Base-by-base conservation (phyloP, 2,113 vertebrate species). In the Xiphophorus couchianus region DNA sequence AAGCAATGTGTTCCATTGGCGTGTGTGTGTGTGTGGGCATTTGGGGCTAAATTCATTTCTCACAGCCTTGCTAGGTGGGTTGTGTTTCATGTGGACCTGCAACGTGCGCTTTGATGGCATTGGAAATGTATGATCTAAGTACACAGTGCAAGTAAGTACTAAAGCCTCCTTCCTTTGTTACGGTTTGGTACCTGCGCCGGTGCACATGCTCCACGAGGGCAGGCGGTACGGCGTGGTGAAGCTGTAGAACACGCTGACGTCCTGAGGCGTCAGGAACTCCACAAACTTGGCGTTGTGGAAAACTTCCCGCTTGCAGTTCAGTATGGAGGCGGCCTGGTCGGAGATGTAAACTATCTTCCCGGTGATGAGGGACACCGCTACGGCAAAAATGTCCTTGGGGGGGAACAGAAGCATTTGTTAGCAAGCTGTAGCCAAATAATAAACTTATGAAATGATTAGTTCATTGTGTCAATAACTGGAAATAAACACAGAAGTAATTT, bases 301-400 rank as follows among this genome's bases (percentile, higher is more conserved):
- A 78, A 95, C 88, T 0, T 97, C 95, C 1, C 70, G 93, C 81
- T 96, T 97, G 87, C 97, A 98, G 89, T 89, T 96, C 29, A 99
- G 92, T 82, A 98, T 95, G 85, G 95, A 95, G 0, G 96, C 82
- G 0, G 95, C 97, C 88, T 99, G 98, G 83, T 97, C 95, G 2
- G 97, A 99, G 90, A 98, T 95, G 93, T 97, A 99, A 35, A 98
- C 93, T 22, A 97, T 96, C 80, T 95, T 97, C 31, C 98, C 98
- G 0, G 96, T 97, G 84, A 96, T 95, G 87, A 99, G 91, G 1
- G 98, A 99, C 77, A 99, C 96, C 0, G 96, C 96, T 0, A 95
- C 97, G 0, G 96, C 97, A 84, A 99, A 99, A 90, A 97, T 97
- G 61, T 98, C 98, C 98, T 99, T 77, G 1, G 29, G 13, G 0